phyloP scores from a whole-genome alignment of 1,140 invertebrate genomes.

The Psilanteris sp. region DNA sequence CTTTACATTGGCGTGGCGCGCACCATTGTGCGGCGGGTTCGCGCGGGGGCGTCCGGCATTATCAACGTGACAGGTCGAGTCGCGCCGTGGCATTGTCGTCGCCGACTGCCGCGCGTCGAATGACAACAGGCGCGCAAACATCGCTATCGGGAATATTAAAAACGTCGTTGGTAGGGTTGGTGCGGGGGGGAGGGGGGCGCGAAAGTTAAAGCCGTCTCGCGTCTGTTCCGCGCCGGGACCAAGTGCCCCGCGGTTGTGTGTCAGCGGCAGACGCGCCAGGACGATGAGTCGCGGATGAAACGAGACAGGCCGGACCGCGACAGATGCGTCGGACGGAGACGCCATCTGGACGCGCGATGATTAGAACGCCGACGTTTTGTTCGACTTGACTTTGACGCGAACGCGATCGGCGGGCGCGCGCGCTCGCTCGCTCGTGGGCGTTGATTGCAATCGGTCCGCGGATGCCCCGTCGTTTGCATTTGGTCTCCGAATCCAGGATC shows the following conservation, averaged over 20 bases:
- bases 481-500: too few species aligned
- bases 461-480: too few species aligned
- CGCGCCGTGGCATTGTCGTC: slow-evolving; percentile 29
- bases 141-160: slow-evolving; percentile 74
- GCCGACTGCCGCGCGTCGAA: slow-evolving; percentile 48
- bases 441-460: too few species aligned
- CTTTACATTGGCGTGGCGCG: slow-evolving; percentile 62
- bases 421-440: too few species aligned
- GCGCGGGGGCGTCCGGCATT: slow-evolving; percentile 43
- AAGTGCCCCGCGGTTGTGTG: slow-evolving; percentile 70
- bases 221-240: slow-evolving; percentile 34
- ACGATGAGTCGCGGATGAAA: slow-evolving; percentile 11
- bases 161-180: slow-evolving; percentile 56
- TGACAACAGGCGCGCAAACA: slow-evolving; percentile 70
- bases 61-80: slow-evolving; percentile 53
- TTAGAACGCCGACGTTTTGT: too few species aligned
- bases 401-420: too few species aligned
- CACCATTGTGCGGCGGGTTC: slow-evolving; percentile 42
- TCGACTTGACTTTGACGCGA: too few species aligned
- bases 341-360: slow-evolving; percentile 26
- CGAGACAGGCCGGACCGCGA: background rate
- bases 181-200: background rate
- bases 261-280: slow-evolving; percentile 51
- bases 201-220: background rate
- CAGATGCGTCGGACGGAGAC: background rate